phyloP scores from a whole-genome alignment of 1,140 invertebrate species.

The Sycophaga agraensis region DNA sequence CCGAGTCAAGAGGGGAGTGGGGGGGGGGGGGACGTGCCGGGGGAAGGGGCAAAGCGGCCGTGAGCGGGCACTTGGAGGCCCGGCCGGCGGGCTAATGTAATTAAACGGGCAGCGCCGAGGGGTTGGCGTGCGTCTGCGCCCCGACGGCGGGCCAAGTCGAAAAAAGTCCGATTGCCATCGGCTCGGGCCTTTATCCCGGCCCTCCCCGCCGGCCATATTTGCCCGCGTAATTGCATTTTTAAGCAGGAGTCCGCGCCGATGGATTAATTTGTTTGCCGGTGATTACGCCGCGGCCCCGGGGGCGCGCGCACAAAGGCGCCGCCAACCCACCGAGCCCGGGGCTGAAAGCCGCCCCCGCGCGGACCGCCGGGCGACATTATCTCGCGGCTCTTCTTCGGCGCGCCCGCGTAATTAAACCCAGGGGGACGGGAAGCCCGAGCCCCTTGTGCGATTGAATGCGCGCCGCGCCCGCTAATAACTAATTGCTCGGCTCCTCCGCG shows the following conservation, averaged over 20 bases:
- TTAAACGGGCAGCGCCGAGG: slow-evolving; percentile 31
- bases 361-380: background rate
- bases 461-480: too few relatives aligned
- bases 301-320: too few relatives aligned
- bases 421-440: too few relatives aligned
- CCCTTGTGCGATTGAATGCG: too few relatives aligned
- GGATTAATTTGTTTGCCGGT: slow-evolving; percentile 27
- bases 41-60: slow-evolving; percentile 28
- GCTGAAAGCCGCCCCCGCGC: background rate
- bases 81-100: slow-evolving; percentile 32
- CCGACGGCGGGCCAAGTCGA: too few relatives aligned
- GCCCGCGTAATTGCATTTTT: slow-evolving; percentile 31
- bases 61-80: background rate
- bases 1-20: slow-evolving; percentile 22
- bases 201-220: slow-evolving; percentile 8
- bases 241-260: background rate
- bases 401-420: too few relatives aligned
- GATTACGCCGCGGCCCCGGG: too few relatives aligned
- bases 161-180: too few relatives aligned
- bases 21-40: background rate
- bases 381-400: background rate
- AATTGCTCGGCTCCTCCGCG: too few relatives aligned
- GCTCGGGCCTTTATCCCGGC: background rate
- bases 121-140: background rate
- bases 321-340: too few relatives aligned